phyloP scores from a whole-genome alignment of 2,797 vertebrate species.

The Rallus crepitans region DNA sequence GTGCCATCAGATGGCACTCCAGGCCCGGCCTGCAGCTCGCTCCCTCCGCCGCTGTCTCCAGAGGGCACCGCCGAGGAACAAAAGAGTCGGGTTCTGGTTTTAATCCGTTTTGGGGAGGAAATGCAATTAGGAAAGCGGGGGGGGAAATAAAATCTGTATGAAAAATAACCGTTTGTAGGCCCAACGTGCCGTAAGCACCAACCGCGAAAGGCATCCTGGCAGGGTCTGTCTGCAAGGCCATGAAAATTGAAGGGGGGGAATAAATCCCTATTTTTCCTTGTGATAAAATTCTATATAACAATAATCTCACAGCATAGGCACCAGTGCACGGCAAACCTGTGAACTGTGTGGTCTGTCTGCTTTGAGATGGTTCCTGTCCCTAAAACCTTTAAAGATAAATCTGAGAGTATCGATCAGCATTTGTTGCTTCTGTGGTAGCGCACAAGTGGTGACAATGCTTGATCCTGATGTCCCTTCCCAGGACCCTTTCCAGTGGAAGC shows the following conservation, averaged over 20 bases:
- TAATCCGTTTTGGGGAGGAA: not conserved
- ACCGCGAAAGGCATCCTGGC: fast-evolving
- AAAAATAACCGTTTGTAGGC: not conserved
- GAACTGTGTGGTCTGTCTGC: not conserved
- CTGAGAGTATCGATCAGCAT: not conserved
- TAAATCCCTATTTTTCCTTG: not conserved
- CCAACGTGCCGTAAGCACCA: not conserved
- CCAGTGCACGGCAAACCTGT: not conserved
- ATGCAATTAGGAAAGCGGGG: not conserved
- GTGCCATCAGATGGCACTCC: constrained; percentile 49
- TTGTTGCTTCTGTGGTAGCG: not conserved
- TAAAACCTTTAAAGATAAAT: not conserved
- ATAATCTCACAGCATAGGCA: not conserved
- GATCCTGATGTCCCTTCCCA: not conserved
- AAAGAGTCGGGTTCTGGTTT: not conserved
- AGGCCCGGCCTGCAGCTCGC: not conserved
- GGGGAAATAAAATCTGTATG: not conserved
- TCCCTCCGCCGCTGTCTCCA: not conserved
- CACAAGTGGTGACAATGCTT: not conserved
- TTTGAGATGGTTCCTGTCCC: not conserved
- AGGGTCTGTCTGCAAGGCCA: not conserved
- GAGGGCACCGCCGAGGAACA: constrained; percentile 1
- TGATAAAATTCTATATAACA: not conserved
- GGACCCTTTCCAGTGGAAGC: not conserved
- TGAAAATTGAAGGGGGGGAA: not conserved